phyloP scores from a whole-genome alignment of 2,113 vertebrate species.

The human region GRCh38 chr17:47043001-47043500 shows the following conservation, averaged over 20 bases:
- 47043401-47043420: too few relatives aligned
- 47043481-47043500: too few relatives aligned
- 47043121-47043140: neutral
- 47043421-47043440: too few relatives aligned
- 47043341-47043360: neutral
- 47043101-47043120: neutral
- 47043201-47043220: neutral
- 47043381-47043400: too few relatives aligned
- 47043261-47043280: neutral
- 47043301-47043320: neutral
- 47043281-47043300: neutral
- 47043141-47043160: neutral
- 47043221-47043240: constrained; percentile 17
- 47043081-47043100: neutral
- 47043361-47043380: too few relatives aligned
- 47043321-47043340: neutral
- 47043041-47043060: neutral
- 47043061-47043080: neutral
- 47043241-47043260: neutral
- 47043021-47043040: neutral
- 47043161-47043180: neutral
- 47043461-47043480: too few relatives aligned
- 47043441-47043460: too few relatives aligned
- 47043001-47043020: neutral
- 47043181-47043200: neutral